Conservation (phyloP, 2,113 vertebrate genomes). For the Bombycilla garrulus region DNA sequence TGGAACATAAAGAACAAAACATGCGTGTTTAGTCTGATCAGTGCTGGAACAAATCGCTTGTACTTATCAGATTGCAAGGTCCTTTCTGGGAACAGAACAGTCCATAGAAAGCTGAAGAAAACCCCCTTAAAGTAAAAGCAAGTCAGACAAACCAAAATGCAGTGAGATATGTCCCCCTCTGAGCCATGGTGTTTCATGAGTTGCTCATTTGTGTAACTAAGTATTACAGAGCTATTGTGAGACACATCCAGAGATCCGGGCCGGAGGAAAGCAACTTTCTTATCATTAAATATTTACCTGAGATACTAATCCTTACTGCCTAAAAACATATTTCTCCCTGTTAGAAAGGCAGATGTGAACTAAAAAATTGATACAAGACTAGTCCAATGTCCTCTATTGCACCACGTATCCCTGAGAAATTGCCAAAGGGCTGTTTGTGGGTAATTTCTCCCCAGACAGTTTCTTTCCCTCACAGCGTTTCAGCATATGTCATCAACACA, state of each 20-base stretch:
- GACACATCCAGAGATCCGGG: neutral
- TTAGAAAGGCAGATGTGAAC: neutral
- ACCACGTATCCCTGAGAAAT: neutral
- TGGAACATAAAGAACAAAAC: constrained; percentile 11
- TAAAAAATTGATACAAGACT: neutral
- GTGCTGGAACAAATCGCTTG: neutral
- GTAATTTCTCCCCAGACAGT: neutral
- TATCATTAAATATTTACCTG: neutral
- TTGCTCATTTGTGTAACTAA: neutral
- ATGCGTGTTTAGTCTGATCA: neutral
- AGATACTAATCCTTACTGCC: neutral
- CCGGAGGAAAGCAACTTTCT: neutral
- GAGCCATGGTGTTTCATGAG: neutral
- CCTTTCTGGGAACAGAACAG: neutral
- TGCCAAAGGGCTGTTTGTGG: neutral
- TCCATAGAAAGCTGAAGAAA: neutral
- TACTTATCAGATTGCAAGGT: neutral
- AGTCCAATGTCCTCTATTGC: neutral
- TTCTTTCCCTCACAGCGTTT: neutral
- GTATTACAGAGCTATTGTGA: neutral
- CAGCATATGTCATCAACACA: neutral
- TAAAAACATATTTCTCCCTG: neutral
- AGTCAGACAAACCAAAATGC: neutral
- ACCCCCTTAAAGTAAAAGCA: neutral
- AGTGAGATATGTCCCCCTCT: neutral